phyloP scores from a whole-genome alignment of 2,113 vertebrate genomes.

The Sula dactylatra region DNA sequence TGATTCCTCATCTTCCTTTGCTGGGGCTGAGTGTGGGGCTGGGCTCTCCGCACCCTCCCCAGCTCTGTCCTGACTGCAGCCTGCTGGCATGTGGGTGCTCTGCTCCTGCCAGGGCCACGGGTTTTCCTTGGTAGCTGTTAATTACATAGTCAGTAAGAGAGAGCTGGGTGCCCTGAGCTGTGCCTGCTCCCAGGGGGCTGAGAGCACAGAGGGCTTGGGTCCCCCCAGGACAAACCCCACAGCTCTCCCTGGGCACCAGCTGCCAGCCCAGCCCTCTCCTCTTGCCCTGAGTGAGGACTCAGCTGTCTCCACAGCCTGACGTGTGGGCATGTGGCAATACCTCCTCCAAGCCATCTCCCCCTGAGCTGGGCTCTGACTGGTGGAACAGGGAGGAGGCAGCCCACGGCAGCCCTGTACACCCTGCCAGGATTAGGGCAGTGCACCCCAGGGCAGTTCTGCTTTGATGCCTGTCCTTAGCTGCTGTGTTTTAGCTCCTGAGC shows the following conservation, averaged over 20 bases:
- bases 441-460: neutral
- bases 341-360: neutral
- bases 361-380: neutral
- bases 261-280: neutral
- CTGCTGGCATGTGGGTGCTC: no score
- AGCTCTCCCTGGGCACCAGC: no score
- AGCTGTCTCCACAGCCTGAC: neutral
- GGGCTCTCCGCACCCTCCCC: no score
- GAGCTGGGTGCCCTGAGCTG: neutral
- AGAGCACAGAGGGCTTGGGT: no score
- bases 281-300: neutral
- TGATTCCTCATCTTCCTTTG: rapidly evolving
- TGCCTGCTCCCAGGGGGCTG: neutral
- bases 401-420: rapidly evolving
- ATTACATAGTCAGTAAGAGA: rapidly evolving
- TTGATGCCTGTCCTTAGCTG: no score
- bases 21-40: rapidly evolving
- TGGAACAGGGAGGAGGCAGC: neutral
- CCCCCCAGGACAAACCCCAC: rapidly evolving
- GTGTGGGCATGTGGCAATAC: rapidly evolving
- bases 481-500: neutral
- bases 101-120: rapidly evolving
- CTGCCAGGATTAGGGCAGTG: neutral
- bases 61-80: neutral
- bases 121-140: neutral